Base-by-base conservation (phyloP, 2,888 invertebrate genomes). In the Drosophila koepferae region DNA sequence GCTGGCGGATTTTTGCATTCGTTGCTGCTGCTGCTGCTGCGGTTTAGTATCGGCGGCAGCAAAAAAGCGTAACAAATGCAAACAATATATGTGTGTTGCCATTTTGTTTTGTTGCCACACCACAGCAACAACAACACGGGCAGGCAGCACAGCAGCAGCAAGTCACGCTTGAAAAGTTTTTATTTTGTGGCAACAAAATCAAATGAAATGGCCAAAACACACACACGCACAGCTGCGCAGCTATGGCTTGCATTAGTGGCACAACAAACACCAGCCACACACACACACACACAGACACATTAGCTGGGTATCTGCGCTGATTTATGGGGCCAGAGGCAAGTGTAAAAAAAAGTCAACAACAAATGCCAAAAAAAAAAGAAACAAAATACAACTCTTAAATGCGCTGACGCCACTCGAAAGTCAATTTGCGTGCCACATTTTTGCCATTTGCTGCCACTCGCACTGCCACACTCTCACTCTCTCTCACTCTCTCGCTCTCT, bases 81-180 rank as follows among this genome's bases (percentile, higher is more conserved):
- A 83, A 87, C 68, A 77, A 82, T 73, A 66, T 74, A 74, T 63
- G 40, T 67, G 46, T 62, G 77, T 77, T 80, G 87, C 85, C 80
- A 89, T 89, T 90, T 83, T 74, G 72, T 69, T 78, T 69, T 78
- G 74, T 86, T 81, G 80, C 88, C 73, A 72, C 86, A 82, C 80
- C 73, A 49, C 65, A 73, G 67, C 63, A 79, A 41, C 65, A 73
- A 41, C 80, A 72, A n/a, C n/a, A n/a, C n/a, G n/a, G n/a, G n/a
- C 18, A 3, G n/a, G 60, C 73, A 77, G 72, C 58, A 58, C 41
- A 18, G 23, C 80, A 73, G 72, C 74, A 75, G 80, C 83, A 80
- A 86, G 88, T 89, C 81, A 89, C 81, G 89, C 88, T 84, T 83
- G 76, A 86, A 87, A 82, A 76, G 80, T 83, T 87, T 89, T 78